Conservation (phyloP, 2,113 vertebrate genomes). For the Leiothrix lutea region DNA sequence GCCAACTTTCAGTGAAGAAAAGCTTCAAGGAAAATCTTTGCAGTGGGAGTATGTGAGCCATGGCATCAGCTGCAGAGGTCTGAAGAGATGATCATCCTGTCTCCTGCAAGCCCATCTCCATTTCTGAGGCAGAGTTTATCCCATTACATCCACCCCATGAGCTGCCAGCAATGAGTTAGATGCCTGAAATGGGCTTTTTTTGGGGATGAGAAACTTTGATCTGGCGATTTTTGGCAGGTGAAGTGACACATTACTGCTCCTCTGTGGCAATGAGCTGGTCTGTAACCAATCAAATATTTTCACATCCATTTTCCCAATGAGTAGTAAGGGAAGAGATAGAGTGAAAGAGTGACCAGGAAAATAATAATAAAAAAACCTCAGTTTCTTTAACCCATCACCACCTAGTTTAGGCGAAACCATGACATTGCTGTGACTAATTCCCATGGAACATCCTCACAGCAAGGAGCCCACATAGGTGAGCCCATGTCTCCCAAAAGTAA, state of each 20-base stretch:
- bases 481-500: accelerated
- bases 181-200: background rate
- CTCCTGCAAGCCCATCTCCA: background rate
- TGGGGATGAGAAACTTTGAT: background rate
- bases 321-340: background rate
- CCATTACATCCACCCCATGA: background rate
- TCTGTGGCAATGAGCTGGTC: background rate
- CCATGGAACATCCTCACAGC: background rate
- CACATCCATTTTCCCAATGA: background rate
- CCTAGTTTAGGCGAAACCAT: background rate
- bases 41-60: background rate
- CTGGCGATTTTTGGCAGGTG: background rate
- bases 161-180: background rate
- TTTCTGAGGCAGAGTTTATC: background rate
- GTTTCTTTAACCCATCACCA: background rate
- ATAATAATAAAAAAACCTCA: background rate
- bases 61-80: background rate
- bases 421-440: background rate
- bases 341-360: background rate
- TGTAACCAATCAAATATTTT: background rate
- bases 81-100: background rate
- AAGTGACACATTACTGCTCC: background rate
- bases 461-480: background rate
- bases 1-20: background rate
- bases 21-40: background rate